phyloP scores from a whole-genome alignment of 2,888 invertebrate genomes.

The Ichneumon xanthorius region DNA sequence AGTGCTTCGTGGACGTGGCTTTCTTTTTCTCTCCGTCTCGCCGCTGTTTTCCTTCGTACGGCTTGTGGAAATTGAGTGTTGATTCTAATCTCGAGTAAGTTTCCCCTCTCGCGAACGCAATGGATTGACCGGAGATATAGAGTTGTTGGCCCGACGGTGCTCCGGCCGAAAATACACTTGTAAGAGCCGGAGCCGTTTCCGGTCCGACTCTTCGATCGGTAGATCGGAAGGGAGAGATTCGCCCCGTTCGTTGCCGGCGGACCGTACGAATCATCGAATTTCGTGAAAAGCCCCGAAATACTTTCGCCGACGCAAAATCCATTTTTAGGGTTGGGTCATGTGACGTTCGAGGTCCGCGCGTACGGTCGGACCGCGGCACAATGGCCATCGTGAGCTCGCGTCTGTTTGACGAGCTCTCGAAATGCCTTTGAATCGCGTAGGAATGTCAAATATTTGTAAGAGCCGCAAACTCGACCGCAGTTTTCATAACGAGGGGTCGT shows the following conservation, averaged over 20 bases:
- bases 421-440: constrained; percentile 31
- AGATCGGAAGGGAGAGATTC: constrained; percentile 18
- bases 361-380: not conserved
- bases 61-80: constrained; percentile 8
- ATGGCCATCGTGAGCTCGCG: constrained; percentile 2
- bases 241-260: not conserved
- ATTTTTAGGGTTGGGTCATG: not conserved
- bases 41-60: not conserved
- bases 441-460: constrained; percentile 39
- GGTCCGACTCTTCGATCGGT: not conserved
- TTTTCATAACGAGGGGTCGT: constrained; percentile 12
- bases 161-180: not conserved
- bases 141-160: not conserved
- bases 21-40: not conserved
- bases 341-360: not conserved
- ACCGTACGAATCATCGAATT: not conserved
- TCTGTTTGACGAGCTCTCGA: not conserved
- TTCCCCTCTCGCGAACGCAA: not conserved
- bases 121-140: not conserved
- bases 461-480: constrained; percentile 17
- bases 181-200: too few species aligned
- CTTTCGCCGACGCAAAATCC: not conserved
- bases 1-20: not conserved
- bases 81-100: constrained; percentile 45
- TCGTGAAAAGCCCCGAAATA: constrained; percentile 6